phyloP scores from a whole-genome alignment of 2,888 invertebrate genomes.

The Caenorhabditis sp. region DNA sequence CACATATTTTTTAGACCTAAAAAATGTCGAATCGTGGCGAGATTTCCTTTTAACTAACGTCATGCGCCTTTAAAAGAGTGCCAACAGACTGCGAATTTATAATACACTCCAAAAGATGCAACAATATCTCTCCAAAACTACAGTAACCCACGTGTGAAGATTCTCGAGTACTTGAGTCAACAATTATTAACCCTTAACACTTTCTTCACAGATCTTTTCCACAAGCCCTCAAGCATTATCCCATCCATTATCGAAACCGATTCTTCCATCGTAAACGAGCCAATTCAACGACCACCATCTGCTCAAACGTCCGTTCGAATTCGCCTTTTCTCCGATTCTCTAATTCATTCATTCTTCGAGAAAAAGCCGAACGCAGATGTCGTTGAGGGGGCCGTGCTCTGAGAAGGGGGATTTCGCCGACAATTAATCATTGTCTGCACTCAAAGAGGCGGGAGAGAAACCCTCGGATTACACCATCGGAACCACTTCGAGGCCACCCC shows the following conservation, averaged over 20 bases:
- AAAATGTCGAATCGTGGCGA: too few species aligned
- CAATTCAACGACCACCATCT: slow-evolving; percentile 33
- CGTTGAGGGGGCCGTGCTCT: slow-evolving; percentile 30
- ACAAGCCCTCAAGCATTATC: slow-evolving; percentile 6
- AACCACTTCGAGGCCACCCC: slow-evolving; percentile 39
- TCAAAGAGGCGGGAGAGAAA: not conserved
- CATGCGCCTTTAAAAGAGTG: too few species aligned
- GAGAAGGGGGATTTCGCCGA: slow-evolving; percentile 24
- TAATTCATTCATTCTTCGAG: slow-evolving; percentile 26
- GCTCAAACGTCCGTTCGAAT: slow-evolving; percentile 27
- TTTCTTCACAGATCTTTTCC: not conserved
- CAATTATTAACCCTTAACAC: slow-evolving; percentile 8
- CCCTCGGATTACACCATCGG: slow-evolving; percentile 55
- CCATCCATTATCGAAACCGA: slow-evolving; percentile 35
- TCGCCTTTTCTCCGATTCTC: slow-evolving; percentile 4
- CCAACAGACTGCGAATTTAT: too few species aligned
- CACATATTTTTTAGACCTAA: too few species aligned
- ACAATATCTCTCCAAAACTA: not conserved
- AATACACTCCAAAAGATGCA: too few species aligned
- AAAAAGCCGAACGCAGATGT: slow-evolving; percentile 39
- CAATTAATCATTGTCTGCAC: slow-evolving; percentile 58
- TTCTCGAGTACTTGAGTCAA: slow-evolving; percentile 7
- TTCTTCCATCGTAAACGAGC: slow-evolving; percentile 20
- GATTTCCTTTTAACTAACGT: too few species aligned
- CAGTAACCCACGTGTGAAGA: slow-evolving; percentile 1